Evolutionary conservation across 37 sponge, comb jelly and placozoan species (phyloP).

Genomic region (Diacarnus erythraeanus): DNA sequence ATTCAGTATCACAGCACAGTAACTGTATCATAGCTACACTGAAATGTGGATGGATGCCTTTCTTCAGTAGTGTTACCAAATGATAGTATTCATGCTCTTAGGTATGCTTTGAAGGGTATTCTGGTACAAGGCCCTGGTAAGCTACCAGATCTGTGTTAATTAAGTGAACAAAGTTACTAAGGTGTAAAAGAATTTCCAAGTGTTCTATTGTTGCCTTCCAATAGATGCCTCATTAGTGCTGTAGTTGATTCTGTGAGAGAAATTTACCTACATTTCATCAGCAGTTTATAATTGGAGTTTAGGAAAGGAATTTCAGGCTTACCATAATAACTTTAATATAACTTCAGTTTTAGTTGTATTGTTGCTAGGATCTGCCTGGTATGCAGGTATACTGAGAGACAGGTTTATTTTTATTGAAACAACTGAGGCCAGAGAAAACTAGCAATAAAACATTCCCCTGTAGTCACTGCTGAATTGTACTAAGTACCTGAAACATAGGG

Average conservation of each 20-base stretch:
- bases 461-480: too few species aligned
- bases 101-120: not conserved
- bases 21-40: not conserved
- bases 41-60: not conserved
- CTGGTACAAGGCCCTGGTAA: not conserved
- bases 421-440: too few species aligned
- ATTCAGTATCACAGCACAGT: too few species aligned
- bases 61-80: not conserved
- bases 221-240: not conserved
- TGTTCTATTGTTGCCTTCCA: not conserved
- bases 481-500: too few species aligned
- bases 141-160: not conserved
- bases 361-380: too few species aligned
- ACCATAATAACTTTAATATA: too few species aligned
- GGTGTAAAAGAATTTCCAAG: not conserved
- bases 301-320: not conserved
- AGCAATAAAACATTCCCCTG: too few species aligned
- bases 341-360: too few species aligned
- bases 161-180: not conserved
- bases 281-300: not conserved
- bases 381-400: too few species aligned
- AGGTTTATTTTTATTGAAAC: too few species aligned
- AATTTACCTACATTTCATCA: not conserved
- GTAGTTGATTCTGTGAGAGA: not conserved
- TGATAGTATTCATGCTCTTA: not conserved